phyloP scores from a whole-genome alignment of 2,797 vertebrate genomes.

The Lates japonicus region DNA sequence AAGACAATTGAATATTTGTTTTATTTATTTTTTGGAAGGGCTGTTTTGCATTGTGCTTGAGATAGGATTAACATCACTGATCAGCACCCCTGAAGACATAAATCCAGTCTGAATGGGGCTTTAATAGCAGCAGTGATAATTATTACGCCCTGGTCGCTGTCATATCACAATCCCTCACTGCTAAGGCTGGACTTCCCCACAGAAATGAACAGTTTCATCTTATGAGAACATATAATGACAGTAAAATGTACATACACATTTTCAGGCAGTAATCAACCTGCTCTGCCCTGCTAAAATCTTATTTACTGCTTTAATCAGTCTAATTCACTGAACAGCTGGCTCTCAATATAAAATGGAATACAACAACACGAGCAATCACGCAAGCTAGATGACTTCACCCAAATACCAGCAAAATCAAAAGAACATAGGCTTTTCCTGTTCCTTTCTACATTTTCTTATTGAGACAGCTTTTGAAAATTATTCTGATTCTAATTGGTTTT shows the following conservation, averaged over 20 bases:
- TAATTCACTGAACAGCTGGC: slow-evolving; percentile 1
- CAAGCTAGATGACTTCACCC: neutral
- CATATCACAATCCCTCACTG: too few species aligned
- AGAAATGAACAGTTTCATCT: slow-evolving; percentile 7
- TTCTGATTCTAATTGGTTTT: slow-evolving; percentile 34
- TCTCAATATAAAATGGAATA: slow-evolving; percentile 14
- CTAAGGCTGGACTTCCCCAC: neutral
- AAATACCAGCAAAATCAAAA: neutral
- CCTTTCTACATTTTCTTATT: neutral
- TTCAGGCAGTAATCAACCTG: neutral
- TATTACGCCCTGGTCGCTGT: neutral
- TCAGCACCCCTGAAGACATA: too few species aligned
- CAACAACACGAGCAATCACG: slow-evolving; percentile 16
- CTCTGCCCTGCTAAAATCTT: slow-evolving; percentile 6
- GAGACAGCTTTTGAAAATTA: slow-evolving; percentile 7
- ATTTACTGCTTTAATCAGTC: slow-evolving; percentile 49
- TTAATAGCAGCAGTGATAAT: too few species aligned
- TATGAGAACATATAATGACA: neutral
- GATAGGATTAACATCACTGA: too few species aligned
- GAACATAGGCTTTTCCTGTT: neutral
- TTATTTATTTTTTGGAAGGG: too few species aligned
- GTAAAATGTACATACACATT: neutral
- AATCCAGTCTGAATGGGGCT: too few species aligned
- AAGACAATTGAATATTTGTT: too few species aligned
- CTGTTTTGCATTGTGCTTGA: too few species aligned